Conservation (phyloP, 2,888 invertebrate genomes). For the Candidula unifasciata region DNA sequence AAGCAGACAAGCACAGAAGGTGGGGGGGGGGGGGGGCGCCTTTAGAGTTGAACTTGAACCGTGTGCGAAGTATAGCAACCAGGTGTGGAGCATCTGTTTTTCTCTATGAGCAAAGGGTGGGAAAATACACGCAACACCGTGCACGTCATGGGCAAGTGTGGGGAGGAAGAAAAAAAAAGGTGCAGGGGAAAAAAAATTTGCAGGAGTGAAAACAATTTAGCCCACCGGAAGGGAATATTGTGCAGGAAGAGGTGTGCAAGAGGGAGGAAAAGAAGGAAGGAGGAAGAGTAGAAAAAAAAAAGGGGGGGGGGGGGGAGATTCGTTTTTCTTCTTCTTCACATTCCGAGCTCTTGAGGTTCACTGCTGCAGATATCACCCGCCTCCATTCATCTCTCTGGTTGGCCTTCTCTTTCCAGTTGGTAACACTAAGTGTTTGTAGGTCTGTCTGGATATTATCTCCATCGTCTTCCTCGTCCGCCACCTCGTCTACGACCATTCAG, state of each 20-base stretch:
- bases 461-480: no score
- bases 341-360: no score
- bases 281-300: no score
- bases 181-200: background rate
- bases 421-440: no score
- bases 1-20: background rate
- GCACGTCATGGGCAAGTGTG: background rate
- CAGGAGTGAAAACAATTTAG: slow-evolving; percentile 7
- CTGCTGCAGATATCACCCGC: no score
- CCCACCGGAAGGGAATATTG: slow-evolving; percentile 9
- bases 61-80: background rate
- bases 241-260: background rate
- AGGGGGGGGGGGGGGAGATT: background rate
- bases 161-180: no score
- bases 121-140: slow-evolving; percentile 27
- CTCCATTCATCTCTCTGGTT: no score
- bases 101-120: background rate
- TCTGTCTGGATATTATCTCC: no score
- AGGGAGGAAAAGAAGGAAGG: background rate
- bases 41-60: background rate
- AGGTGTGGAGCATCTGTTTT: slow-evolving; percentile 27
- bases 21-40: background rate
- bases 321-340: no score
- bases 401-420: no score
- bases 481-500: no score